Conservation (phyloP, 2,888 invertebrate species). For the Chymomyza procnemis region DNA sequence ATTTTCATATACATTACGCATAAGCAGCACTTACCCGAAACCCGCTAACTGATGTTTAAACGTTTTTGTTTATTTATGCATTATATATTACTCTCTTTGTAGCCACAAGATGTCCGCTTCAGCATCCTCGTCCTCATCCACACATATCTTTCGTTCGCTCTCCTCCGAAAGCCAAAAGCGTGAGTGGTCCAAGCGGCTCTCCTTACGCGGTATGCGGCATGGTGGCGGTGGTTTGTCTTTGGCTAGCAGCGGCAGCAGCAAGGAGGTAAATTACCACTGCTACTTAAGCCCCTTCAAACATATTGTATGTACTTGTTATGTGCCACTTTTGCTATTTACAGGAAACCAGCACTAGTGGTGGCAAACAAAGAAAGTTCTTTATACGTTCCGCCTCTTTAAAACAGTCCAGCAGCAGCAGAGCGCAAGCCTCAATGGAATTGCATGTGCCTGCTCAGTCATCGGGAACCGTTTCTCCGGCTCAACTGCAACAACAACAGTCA, state of each 20-base stretch:
- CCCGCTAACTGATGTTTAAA: neutral
- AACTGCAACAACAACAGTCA: slow-evolving; percentile 62
- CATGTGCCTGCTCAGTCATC: slow-evolving; percentile 66
- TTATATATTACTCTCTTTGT: slow-evolving; percentile 11
- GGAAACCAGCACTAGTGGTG: slow-evolving; percentile 29
- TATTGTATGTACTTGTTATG: neutral
- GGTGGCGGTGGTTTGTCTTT: slow-evolving; percentile 65
- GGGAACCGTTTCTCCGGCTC: slow-evolving; percentile 24
- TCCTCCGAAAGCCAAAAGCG: slow-evolving; percentile 84
- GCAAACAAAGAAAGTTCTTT: slow-evolving; percentile 76
- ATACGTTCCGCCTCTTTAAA: slow-evolving; percentile 82
- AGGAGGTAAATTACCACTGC: slow-evolving; percentile 65
- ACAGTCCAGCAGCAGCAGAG: slow-evolving; percentile 77
- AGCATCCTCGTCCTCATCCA: slow-evolving; percentile 47
- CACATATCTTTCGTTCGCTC: slow-evolving; percentile 82
- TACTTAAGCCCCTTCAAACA: neutral
- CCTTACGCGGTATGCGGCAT: slow-evolving; percentile 85
- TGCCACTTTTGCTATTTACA: slow-evolving; percentile 16
- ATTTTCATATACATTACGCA: slow-evolving; percentile 34
- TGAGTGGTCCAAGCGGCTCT: slow-evolving; percentile 87
- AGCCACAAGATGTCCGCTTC: slow-evolving; percentile 47
- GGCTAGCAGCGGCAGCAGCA: slow-evolving; percentile 79
- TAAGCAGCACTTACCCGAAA: neutral
- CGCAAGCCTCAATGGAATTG: slow-evolving; percentile 75
- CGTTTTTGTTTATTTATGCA: slow-evolving; percentile 2